A percentile compares a stretch with the other conserved stretches of the same genome.
Conservation (phyloP, 2,797 vertebrate genomes). For the Momotus momota region DNA sequence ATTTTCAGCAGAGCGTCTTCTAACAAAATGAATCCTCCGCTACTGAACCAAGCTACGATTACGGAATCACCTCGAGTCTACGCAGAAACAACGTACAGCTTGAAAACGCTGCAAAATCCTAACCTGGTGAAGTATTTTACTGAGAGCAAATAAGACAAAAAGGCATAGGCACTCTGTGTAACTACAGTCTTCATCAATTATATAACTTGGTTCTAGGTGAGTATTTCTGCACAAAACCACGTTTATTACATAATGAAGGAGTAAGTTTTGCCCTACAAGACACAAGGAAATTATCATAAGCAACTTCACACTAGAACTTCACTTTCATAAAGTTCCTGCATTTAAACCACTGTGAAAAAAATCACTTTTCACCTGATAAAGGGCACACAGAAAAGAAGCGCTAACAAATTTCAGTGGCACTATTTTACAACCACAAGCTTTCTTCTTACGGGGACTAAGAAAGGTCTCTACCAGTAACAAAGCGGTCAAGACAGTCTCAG, state of each 20-base stretch:
- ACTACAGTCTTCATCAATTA: neutral
- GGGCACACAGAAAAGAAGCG: neutral
- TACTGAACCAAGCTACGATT: neutral
- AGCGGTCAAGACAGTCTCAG: neutral
- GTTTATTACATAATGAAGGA: neutral
- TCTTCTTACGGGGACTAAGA: neutral
- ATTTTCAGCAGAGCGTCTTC: neutral
- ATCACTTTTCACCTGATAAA: neutral
- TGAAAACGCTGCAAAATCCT: neutral
- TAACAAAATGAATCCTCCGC: neutral
- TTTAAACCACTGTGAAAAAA: neutral
- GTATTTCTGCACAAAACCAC: neutral
- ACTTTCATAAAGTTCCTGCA: neutral
- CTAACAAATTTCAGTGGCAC: neutral
- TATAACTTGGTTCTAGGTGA: neutral
- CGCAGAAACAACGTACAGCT: neutral
- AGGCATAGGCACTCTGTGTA: neutral
- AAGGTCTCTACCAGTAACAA: neutral
- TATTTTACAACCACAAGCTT: neutral
- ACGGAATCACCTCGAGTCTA: neutral
- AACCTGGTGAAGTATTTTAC: neutral
- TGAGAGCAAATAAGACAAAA: neutral
- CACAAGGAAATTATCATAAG: neutral
- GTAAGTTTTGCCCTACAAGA: neutral
- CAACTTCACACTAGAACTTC: neutral